phyloP scores from a whole-genome alignment of 2,888 invertebrate species.

The Eupithecia exiguata region DNA sequence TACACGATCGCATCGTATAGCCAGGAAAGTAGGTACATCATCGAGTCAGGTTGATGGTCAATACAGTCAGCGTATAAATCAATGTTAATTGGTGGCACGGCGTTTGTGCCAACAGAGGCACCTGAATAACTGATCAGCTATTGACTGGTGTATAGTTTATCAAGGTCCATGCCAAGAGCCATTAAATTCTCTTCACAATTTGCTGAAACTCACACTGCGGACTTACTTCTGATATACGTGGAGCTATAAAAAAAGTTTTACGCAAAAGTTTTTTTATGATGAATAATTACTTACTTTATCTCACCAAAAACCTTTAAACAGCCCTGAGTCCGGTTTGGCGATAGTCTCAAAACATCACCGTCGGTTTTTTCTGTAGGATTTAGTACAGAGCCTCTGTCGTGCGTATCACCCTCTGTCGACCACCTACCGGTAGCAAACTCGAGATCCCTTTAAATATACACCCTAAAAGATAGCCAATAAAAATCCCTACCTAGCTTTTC shows the following conservation, averaged over 20 bases:
- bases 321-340: no score
- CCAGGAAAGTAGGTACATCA: constrained; percentile 18
- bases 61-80: constrained; percentile 51
- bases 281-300: no score
- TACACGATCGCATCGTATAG: neutral
- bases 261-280: neutral
- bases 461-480: neutral
- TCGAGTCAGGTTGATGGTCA: constrained; percentile 21
- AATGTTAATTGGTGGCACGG: constrained; percentile 48
- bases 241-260: neutral
- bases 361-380: neutral
- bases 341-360: no score
- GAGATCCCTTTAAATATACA: neutral
- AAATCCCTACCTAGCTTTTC: neutral
- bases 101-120: constrained; percentile 45
- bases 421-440: no score
- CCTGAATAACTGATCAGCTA: constrained; percentile 26
- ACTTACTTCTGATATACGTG: neutral
- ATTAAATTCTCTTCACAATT: constrained; percentile 7
- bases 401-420: no score
- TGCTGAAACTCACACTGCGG: constrained; percentile 2
- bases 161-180: neutral
- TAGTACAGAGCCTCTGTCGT: neutral
- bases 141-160: constrained; percentile 10
- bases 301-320: no score